These are phyloP conservation scores for Diplodus puntazzo DNA, from an alignment of 2,797 vertebrate genomes.

Conservation along the genomic window DNA sequence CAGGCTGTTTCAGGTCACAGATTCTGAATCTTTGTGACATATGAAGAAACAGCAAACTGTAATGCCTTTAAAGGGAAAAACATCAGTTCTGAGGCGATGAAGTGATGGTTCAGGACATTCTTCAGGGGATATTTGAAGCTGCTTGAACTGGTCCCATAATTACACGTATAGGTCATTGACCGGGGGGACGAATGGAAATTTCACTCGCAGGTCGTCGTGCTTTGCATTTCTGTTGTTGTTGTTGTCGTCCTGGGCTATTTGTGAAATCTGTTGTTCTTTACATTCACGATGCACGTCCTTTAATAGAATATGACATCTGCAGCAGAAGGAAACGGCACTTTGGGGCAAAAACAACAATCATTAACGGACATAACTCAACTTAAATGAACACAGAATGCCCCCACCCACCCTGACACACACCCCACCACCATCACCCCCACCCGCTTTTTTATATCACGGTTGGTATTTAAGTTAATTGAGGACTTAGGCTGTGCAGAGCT, in stretches of 20 bases:
- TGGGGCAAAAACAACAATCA: constrained; percentile 29
- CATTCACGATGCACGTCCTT: constrained; percentile 34
- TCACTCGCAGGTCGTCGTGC: constrained; percentile 61
- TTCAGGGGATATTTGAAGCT: constrained; percentile 79
- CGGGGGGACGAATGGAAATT: constrained; percentile 60
- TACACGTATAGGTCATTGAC: constrained; percentile 81
- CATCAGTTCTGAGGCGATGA: constrained; percentile 58
- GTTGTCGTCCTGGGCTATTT: constrained; percentile 54
- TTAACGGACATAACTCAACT: constrained; percentile 45
- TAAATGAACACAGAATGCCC: constrained; percentile 46
- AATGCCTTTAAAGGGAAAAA: constrained; percentile 61
- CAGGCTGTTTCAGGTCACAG: constrained; percentile 79
- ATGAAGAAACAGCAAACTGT: constrained; percentile 69
- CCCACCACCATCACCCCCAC: background rate
- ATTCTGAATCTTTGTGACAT: constrained; percentile 80
- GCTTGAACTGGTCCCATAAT: constrained; percentile 83
- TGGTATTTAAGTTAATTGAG: constrained; percentile 70
- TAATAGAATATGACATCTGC: constrained; percentile 59
- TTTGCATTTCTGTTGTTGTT: constrained; percentile 58
- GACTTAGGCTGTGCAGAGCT: constrained; percentile 65
- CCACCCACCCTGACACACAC: constrained; percentile 10
- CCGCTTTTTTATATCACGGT: constrained; percentile 42
- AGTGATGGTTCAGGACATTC: constrained; percentile 65
- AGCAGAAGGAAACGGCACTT: constrained; percentile 43
- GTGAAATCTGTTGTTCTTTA: constrained; percentile 65